Base-by-base conservation (phyloP, 2,113 vertebrate species). In the Scatophagus argus region DNA sequence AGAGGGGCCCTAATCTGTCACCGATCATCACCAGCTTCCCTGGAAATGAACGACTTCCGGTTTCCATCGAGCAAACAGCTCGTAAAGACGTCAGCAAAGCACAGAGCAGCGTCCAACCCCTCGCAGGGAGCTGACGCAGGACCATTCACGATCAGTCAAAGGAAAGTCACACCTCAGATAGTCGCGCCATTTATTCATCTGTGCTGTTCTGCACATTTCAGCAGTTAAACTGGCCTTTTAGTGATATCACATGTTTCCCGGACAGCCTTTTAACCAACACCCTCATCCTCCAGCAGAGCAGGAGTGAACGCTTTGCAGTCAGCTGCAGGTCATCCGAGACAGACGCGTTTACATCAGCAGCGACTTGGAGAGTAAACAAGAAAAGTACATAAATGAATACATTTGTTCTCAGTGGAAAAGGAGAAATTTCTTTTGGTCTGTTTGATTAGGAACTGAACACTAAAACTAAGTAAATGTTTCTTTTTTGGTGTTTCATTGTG, bases 41-140 rank as follows among this genome's bases (percentile, higher is more conserved):
- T 29, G 17, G 6, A 36, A 76, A 49, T 0, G 0, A 43, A 31
- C 27, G 10, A 49, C 59, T 52, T 84, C 83, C 56, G 13, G 27
- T 43, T 47, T 16, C 73, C 46, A n/a, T 54, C 2, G 2, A 56
- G 1, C 19, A 27, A 74, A 76, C 41, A 6, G 19, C 14, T 64
- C 70, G 25, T 74, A 81, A 73, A 83, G 65, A 72, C 39, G 59
- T 63, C 68, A 74, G 68, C 11, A 19, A 38, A 36, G 38, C 41
- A 39, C 21, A 49, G 19, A 47, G 3, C 31, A 34, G 49, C 10
- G 10, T 64, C 32, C 25, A n/a, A 2, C 2, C 1, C 10, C 34
- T 47, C 2, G 32, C 38, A 55, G n/a, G n/a, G 67, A 25, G 51
- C 59, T 3, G n/a, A n/a, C n/a, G n/a, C n/a, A n/a, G 21, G 1